Base-by-base conservation (phyloP, 2,888 invertebrate genomes). In the Scaptomyza flava region DNA sequence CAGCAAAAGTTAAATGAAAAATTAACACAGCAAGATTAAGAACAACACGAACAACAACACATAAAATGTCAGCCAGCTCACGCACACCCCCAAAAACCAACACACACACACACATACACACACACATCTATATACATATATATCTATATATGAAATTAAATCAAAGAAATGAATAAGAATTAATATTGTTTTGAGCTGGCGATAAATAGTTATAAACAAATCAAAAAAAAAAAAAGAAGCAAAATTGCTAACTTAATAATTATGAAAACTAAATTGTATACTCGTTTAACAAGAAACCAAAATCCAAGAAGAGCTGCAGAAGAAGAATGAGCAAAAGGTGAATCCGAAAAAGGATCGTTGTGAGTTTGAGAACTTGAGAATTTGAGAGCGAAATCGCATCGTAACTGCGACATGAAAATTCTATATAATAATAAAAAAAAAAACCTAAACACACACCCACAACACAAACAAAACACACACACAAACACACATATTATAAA, bases 241-340 rank as follows among this genome's bases (percentile, higher is more conserved):
- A 64, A 68, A 77, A 77, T 14, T 65, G 73, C 56, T 71, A 65
- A 74, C 63, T 69, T 65, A 77, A 67, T 68, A 70, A 75, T 78
- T 67, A 83, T 81, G 70, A 62, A 71, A 74, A 77, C 66, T 80
- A 77, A 85, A 78, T 54, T 77, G 80, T 87, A 80, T 82, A 87
- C 87, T 87, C 86, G 84, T 78, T 87, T 76, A 83, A 83, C 77
- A 76, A 83, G 77, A 85, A 87, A 82, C 87, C 87, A 82, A 82
- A 75, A 75, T 36, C 53, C 60, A 53, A 52, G 20, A 43, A 43
- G 14, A 38, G 59, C 52, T 56, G 51, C 57, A 20, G 43, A 31
- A 30, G 3, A 34, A n/a, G 33, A 14, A 23, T n/a, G 11, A 47
- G 14, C 9, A 30, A 12, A 17, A 9, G 38, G 38, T 7, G 17